phyloP scores from a whole-genome alignment of 2,113 vertebrate genomes.

The Alligator sinensis region DNA sequence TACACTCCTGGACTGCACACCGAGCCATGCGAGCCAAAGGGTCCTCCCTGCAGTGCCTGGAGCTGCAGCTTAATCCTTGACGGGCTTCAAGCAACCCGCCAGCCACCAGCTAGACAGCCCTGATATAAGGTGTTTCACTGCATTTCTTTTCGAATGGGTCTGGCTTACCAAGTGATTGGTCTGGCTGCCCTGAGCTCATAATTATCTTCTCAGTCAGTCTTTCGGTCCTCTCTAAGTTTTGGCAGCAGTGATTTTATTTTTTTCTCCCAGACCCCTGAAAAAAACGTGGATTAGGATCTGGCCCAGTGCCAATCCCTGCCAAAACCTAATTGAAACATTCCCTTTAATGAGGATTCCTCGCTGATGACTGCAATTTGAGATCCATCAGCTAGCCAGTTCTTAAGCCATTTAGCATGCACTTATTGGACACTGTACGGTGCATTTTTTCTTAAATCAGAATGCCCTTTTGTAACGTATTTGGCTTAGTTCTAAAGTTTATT shows the following conservation, averaged over 20 bases:
- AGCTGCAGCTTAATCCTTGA: too few relatives aligned
- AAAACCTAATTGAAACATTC: neutral
- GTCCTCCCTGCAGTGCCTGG: too few relatives aligned
- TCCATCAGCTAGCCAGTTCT: too few relatives aligned
- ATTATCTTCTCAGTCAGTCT: neutral
- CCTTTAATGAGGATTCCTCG: neutral
- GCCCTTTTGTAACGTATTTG: too few relatives aligned
- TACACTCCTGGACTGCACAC: too few relatives aligned
- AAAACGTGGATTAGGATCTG: neutral
- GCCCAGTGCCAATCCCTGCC: neutral
- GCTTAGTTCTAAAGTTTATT: neutral
- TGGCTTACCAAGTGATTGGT: neutral
- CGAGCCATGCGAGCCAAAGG: too few relatives aligned
- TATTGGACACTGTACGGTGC: neutral
- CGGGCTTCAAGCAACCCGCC: too few relatives aligned
- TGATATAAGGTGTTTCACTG: too few relatives aligned
- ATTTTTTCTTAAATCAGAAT: neutral
- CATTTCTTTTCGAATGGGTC: too few relatives aligned
- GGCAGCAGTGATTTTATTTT: neutral
- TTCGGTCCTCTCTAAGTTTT: neutral
- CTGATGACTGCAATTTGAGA: neutral
- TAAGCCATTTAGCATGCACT: too few relatives aligned
- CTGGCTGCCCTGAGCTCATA: neutral
- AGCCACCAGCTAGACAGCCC: too few relatives aligned
- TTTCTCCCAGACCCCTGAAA: neutral